These are phyloP conservation scores for Leucosticte australis DNA, from an alignment of 2,113 vertebrate genomes.

Conservation along the genomic window DNA sequence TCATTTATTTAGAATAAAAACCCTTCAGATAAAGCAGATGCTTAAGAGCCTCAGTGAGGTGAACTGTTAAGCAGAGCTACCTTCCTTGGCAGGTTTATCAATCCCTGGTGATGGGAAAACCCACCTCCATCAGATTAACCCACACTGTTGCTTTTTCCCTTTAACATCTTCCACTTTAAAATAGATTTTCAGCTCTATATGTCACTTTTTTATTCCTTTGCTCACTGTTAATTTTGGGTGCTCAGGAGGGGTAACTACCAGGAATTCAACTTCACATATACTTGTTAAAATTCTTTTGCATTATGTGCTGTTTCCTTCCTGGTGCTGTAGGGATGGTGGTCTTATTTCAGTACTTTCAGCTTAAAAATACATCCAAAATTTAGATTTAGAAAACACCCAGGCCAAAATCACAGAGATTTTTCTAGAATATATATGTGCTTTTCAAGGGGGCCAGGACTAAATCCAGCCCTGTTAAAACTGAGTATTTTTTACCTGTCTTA, in stretches of 20 bases:
- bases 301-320: not conserved
- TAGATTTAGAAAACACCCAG: not conserved
- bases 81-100: not conserved
- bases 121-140: not conserved
- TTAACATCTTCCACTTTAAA: not conserved
- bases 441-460: not conserved
- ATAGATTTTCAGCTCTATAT: not conserved
- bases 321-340: accelerated
- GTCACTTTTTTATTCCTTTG: not conserved
- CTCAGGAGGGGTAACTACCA: not conserved
- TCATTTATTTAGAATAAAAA: conserved; percentile 1
- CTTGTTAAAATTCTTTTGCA: not conserved
- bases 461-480: not conserved
- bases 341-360: not conserved
- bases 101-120: not conserved
- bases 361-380: not conserved
- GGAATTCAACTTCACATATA: not conserved
- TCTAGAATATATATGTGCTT: not conserved
- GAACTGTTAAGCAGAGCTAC: not conserved
- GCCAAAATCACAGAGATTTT: not conserved
- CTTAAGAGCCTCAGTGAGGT: not conserved
- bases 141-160: not conserved
- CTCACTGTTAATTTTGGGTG: not conserved
- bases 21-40: not conserved
- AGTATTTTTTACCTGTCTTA: not conserved